Evolutionary conservation across 35 echinoderm and acorn worm species (phyloP).

Genomic region (Heliocidaris tuberculata): DNA sequence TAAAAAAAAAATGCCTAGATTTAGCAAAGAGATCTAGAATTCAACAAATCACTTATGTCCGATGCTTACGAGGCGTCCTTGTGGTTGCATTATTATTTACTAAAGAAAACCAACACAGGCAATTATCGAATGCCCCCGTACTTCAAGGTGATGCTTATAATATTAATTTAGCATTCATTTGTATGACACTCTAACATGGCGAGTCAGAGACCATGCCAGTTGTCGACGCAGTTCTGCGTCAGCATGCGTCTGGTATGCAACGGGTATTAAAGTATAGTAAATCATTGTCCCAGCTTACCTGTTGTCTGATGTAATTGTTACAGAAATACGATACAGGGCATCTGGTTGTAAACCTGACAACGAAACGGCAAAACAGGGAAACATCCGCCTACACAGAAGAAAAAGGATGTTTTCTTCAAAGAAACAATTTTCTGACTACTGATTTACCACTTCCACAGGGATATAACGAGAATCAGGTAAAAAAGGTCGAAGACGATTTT

Average conservation of each 20-base stretch:
- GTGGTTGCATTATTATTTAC: too few species aligned
- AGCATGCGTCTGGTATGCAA: too few species aligned
- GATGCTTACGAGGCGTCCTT: background rate
- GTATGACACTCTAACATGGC: too few species aligned
- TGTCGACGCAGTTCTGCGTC: too few species aligned
- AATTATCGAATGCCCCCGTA: too few species aligned
- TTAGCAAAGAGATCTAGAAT: background rate
- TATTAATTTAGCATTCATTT: too few species aligned
- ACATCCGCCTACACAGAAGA: slow-evolving; percentile 76
- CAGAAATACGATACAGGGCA: slow-evolving; percentile 56
- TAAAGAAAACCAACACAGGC: too few species aligned
- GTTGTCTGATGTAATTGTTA: slow-evolving; percentile 54
- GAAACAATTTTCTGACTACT: background rate
- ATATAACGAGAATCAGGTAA: background rate
- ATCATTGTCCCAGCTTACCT: background rate
- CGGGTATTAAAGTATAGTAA: background rate
- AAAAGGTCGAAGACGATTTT: too few species aligned
- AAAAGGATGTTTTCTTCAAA: background rate
- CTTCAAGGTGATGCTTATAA: too few species aligned
- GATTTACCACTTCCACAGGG: background rate
- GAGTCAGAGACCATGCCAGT: too few species aligned
- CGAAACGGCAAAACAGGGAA: slow-evolving; percentile 65
- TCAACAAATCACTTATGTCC: background rate
- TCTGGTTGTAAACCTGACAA: slow-evolving; percentile 62
- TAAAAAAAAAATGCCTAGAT: background rate